Evolutionary conservation across 1,140 invertebrate species (phyloP).

Genomic region (Rhizoglyphus robini): DNA sequence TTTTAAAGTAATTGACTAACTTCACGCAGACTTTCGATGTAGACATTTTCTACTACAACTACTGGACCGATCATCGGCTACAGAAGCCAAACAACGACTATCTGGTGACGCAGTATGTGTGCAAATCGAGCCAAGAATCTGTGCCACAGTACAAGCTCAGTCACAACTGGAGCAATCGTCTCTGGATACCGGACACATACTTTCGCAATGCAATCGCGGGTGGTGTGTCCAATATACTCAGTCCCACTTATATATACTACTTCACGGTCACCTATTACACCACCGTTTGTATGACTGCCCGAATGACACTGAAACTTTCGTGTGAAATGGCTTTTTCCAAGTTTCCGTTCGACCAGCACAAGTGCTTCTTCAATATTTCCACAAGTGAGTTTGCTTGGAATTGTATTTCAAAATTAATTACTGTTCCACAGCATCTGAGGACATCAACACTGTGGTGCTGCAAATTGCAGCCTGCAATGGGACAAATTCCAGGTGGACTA

Average conservation of each 20-base stretch:
- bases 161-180: slow-evolving; percentile 21
- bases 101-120: background rate
- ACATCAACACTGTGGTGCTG: slow-evolving; percentile 8
- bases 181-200: slow-evolving; percentile 27
- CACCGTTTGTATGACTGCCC: slow-evolving; percentile 10
- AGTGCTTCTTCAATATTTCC: slow-evolving; percentile 18
- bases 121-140: background rate
- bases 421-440: slow-evolving; percentile 12
- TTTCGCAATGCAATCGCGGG: slow-evolving; percentile 25
- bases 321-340: slow-evolving; percentile 21
- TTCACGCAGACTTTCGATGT: slow-evolving; percentile 19
- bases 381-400: background rate
- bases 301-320: slow-evolving; percentile 11
- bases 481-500: background rate
- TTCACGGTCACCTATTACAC: slow-evolving; percentile 11
- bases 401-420: background rate
- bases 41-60: slow-evolving; percentile 25
- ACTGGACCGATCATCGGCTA: slow-evolving; percentile 24
- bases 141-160: background rate
- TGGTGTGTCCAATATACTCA: slow-evolving; percentile 5
- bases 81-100: slow-evolving; percentile 1
- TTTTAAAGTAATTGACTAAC: background rate
- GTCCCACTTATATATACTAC: slow-evolving; percentile 8
- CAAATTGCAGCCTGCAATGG: no score
- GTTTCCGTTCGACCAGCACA: slow-evolving; percentile 22